Conservation (phyloP, 2,113 vertebrate genomes). For the Acanthisitta chloris region DNA sequence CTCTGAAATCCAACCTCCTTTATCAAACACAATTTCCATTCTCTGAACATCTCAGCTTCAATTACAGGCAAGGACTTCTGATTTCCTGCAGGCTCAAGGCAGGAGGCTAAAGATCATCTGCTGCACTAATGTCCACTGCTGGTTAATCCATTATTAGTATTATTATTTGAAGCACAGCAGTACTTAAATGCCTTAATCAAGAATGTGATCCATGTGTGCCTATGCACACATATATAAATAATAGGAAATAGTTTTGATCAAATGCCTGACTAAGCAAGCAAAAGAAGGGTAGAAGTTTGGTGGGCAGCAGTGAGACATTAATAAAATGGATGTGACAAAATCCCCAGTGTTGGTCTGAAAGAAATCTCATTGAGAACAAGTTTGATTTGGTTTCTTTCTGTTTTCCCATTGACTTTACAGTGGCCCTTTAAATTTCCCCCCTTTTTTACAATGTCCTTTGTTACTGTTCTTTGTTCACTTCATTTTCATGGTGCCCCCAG, state of each 20-base stretch:
- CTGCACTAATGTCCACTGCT: constrained; percentile 1
- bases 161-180: constrained; percentile 3
- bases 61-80: neutral
- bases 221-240: neutral
- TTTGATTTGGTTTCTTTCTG: neutral
- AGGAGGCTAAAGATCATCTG: constrained; percentile 45
- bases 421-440: neutral
- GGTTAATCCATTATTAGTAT: constrained; percentile 27
- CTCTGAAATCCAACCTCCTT: neutral
- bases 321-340: neutral
- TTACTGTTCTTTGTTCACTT: neutral
- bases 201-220: neutral
- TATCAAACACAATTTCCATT: neutral
- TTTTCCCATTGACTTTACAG: neutral
- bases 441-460: neutral
- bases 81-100: constrained; percentile 30
- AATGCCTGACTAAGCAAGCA: neutral
- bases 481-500: neutral
- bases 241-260: neutral
- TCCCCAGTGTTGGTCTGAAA: neutral
- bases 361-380: neutral
- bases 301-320: neutral
- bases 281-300: neutral
- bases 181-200: constrained; percentile 7
- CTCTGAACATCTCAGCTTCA: neutral